These are phyloP conservation scores for Napeogenes inachia DNA, from an alignment of 2,888 invertebrate genomes.

Conservation along the genomic window DNA sequence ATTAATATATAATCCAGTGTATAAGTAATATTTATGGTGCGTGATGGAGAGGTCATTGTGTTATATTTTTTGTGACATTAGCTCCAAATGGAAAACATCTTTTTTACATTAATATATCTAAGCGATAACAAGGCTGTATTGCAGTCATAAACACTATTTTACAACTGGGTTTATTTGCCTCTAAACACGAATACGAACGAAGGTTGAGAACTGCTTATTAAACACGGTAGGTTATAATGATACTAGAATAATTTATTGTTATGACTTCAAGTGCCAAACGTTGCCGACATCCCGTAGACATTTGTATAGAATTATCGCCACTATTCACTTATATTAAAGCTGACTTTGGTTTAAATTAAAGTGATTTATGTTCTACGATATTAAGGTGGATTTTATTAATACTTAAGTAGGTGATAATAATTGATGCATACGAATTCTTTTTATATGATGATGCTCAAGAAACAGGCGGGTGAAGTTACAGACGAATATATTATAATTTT, in stretches of 20 bases:
- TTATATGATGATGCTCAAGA: not conserved
- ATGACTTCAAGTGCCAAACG: constrained; percentile 21
- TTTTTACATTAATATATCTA: constrained; percentile 19
- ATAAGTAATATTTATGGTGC: no score
- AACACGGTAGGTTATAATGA: constrained; percentile 30
- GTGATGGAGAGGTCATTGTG: no score
- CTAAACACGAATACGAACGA: constrained; percentile 48
- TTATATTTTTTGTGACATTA: not conserved
- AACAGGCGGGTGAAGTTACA: not conserved
- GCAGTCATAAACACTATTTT: constrained; percentile 54
- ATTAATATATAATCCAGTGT: no score
- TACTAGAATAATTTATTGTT: constrained; percentile 30
- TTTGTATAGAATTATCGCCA: constrained; percentile 13
- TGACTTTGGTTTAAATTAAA: constrained; percentile 10
- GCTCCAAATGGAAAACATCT: constrained; percentile 11
- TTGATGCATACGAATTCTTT: constrained; percentile 19
- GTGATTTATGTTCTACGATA: constrained; percentile 22
- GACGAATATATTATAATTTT: no score
- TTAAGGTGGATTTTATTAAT: constrained; percentile 28
- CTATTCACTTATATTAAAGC: constrained; percentile 13
- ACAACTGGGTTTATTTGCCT: constrained; percentile 52
- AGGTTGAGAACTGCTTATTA: constrained; percentile 45
- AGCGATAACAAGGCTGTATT: constrained; percentile 50
- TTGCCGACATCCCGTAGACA: constrained; percentile 16
- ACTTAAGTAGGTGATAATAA: constrained; percentile 28